Percentiles rank a stretch among this genome's conserved stretches.
Conservation (phyloP, 1,140 invertebrate genomes). For the Rhagoletis zephyria region DNA sequence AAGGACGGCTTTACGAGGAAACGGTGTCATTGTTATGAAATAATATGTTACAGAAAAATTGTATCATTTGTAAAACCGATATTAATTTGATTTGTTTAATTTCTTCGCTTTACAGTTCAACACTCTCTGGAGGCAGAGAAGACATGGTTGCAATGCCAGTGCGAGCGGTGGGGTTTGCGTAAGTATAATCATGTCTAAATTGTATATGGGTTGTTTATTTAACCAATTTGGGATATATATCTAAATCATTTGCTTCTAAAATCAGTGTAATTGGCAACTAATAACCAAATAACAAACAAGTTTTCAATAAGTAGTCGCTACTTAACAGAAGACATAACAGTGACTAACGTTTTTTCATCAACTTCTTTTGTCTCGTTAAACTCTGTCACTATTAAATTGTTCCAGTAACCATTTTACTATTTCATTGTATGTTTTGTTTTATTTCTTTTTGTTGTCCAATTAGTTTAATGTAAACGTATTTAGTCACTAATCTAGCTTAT, state of each 20-base stretch:
- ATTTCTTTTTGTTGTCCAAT: not conserved
- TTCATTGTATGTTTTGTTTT: not conserved
- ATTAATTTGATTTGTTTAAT: not conserved
- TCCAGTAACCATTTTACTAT: not conserved
- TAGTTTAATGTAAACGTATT: not conserved
- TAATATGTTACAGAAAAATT: too few relatives aligned
- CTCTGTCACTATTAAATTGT: too few relatives aligned
- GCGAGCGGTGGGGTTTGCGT: constrained; percentile 87
- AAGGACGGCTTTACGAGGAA: too few relatives aligned
- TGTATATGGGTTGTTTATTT: constrained; percentile 8
- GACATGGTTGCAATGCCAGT: constrained; percentile 90
- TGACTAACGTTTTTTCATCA: constrained; percentile 9
- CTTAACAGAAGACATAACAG: constrained; percentile 16
- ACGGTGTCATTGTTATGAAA: too few relatives aligned
- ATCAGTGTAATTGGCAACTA: constrained; percentile 24
- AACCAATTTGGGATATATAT: constrained; percentile 6
- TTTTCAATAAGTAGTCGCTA: not conserved
- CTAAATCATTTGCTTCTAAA: not conserved
- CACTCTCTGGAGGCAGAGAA: constrained; percentile 88
- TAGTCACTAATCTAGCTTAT: not conserved
- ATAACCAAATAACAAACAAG: constrained; percentile 18
- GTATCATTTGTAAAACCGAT: too few relatives aligned
- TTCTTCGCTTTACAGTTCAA: constrained; percentile 78
- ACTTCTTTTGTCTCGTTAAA: not conserved
- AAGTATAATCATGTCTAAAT: constrained; percentile 59